Percentiles rank a stretch among this genome's conserved stretches.
phyloP scores from a whole-genome alignment of 2,113 vertebrate species.

The Nesospiza acunhae region DNA sequence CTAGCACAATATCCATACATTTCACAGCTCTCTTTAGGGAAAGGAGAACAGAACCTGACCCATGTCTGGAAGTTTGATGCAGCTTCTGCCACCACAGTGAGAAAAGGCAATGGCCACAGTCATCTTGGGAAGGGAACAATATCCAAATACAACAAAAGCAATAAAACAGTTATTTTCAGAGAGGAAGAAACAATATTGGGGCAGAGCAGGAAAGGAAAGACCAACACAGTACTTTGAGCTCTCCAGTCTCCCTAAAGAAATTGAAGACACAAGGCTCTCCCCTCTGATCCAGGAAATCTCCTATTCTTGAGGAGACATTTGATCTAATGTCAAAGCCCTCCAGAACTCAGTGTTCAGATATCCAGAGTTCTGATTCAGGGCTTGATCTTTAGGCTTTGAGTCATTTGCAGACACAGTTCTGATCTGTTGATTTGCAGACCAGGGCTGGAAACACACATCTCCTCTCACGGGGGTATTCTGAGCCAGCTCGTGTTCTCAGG shows the following conservation, averaged over 20 bases:
- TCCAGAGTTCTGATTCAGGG: background rate
- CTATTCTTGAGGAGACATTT: background rate
- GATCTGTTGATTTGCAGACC: background rate
- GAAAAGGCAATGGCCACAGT: background rate
- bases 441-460: background rate
- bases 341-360: background rate
- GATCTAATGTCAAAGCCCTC: background rate
- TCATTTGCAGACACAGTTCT: background rate
- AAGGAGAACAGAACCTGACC: background rate
- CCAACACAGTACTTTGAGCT: background rate
- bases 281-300: background rate
- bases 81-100: background rate
- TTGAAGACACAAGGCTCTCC: background rate
- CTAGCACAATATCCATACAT: too few relatives aligned
- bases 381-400: background rate
- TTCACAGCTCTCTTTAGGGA: background rate
- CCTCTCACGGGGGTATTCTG: background rate
- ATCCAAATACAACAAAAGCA: background rate
- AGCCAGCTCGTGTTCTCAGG: rapidly evolving
- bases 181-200: background rate
- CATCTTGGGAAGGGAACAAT: background rate
- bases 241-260: background rate
- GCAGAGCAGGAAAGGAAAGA: background rate
- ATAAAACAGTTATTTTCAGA: background rate
- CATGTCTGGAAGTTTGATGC: background rate